Evolutionary conservation across 2,888 invertebrate species (phyloP).

Genomic region (Spodoptera exigua): DNA sequence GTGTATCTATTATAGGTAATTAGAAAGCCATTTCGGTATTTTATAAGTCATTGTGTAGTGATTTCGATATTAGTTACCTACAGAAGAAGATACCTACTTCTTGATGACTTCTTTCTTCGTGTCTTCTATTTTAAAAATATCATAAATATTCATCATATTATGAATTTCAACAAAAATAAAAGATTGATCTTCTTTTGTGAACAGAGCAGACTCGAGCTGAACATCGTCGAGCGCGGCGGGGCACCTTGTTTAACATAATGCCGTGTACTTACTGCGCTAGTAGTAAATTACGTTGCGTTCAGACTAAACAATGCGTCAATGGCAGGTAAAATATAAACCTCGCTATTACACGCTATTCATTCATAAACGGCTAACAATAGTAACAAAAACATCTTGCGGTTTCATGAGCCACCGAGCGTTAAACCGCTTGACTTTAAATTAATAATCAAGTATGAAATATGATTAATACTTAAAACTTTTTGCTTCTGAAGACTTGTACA

Average conservation of each 20-base stretch:
- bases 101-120: no score
- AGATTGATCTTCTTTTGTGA: slow-evolving; percentile 10
- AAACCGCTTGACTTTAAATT: slow-evolving; percentile 22
- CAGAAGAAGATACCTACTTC: no score
- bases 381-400: slow-evolving; percentile 36
- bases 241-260: slow-evolving; percentile 17
- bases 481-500: slow-evolving; percentile 12
- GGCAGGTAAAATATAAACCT: slow-evolving; percentile 62
- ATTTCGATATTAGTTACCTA: no score
- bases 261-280: slow-evolving; percentile 19
- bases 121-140: no score
- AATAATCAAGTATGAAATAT: slow-evolving; percentile 12
- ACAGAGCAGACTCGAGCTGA: neutral
- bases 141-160: no score
- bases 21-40: no score
- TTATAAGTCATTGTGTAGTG: no score
- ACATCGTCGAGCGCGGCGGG: neutral
- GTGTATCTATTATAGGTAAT: no score
- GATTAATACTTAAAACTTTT: slow-evolving; percentile 28
- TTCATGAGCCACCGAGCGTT: slow-evolving; percentile 24
- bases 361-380: slow-evolving; percentile 51
- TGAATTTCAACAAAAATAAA: no score
- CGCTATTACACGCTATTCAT: slow-evolving; percentile 52
- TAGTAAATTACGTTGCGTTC: slow-evolving; percentile 42
- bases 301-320: slow-evolving; percentile 62